A percentile compares a stretch with the other conserved stretches of the same genome.
Conservation (phyloP, 2,113 vertebrate genomes). For the Paraplagusia blochii region DNA sequence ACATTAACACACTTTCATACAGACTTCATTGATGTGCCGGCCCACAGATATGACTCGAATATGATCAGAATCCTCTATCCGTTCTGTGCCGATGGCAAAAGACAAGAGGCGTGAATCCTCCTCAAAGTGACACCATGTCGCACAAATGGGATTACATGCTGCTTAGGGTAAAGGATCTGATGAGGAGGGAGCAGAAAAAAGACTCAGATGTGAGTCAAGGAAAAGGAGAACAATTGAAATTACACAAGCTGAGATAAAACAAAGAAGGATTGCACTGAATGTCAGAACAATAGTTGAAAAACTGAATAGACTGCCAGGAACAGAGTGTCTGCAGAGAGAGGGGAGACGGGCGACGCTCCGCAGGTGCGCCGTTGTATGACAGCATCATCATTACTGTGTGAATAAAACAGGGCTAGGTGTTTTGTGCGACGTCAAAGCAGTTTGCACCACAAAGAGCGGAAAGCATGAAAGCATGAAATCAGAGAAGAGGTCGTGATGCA, state of each 20-base stretch:
- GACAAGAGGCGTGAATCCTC: conserved; percentile 52
- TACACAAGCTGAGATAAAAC: conserved; percentile 4
- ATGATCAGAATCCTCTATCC: conserved; percentile 47
- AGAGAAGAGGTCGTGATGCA: conserved; percentile 69
- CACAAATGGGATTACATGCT: conserved; percentile 67
- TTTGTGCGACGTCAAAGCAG: conserved; percentile 42
- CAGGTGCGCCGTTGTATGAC: conserved; percentile 17
- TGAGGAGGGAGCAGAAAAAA: conserved; percentile 23
- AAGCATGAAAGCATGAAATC: conserved; percentile 75
- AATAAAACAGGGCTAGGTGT: conserved; percentile 44
- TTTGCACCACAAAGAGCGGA: conserved; percentile 49
- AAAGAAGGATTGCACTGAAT: too few species aligned
- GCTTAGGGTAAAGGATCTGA: conserved; percentile 43
- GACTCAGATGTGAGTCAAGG: conserved; percentile 14
- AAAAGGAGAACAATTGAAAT: conserved; percentile 15
- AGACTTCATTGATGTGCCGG: conserved; percentile 43
- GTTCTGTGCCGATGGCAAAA: conserved; percentile 62
- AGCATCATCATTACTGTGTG: conserved; percentile 33
- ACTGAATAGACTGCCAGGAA: too few species aligned
- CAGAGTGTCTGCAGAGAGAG: not conserved
- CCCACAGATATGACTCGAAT: conserved; percentile 46
- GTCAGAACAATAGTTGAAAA: too few species aligned
- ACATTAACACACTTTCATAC: conserved; percentile 38
- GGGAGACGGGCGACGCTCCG: not conserved
- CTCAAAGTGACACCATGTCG: conserved; percentile 60